phyloP scores from a whole-genome alignment of 1,140 invertebrate genomes.

The Onthophagus taurus region DNA sequence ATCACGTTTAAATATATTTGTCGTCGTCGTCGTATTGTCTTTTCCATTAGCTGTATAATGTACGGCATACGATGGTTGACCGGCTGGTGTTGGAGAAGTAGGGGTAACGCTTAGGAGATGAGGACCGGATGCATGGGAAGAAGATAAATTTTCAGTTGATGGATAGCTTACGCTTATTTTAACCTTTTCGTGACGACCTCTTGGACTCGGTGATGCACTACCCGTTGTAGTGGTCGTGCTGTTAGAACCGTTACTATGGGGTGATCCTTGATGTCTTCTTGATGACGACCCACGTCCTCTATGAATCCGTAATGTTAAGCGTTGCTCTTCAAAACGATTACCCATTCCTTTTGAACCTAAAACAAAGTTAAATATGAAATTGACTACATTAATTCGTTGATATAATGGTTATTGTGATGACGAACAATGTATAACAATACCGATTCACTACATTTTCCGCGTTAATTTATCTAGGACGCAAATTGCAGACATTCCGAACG shows the following conservation, averaged over 20 bases:
- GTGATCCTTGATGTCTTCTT: slow-evolving; percentile 43
- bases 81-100: slow-evolving; percentile 37
- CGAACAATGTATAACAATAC: too few relatives aligned
- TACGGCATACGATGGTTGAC: slow-evolving; percentile 44
- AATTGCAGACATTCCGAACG: too few relatives aligned
- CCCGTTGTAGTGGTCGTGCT: slow-evolving; percentile 46
- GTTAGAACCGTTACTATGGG: slow-evolving; percentile 49
- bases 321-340: slow-evolving; percentile 72
- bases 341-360: slow-evolving; percentile 42
- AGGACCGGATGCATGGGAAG: slow-evolving; percentile 32
- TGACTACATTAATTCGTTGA: neutral
- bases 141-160: slow-evolving; percentile 62
- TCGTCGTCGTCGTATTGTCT: slow-evolving; percentile 22
- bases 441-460: too few relatives aligned
- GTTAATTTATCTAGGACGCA: too few relatives aligned
- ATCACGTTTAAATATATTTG: slow-evolving; percentile 31
- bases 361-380: slow-evolving; percentile 9
- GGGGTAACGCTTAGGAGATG: slow-evolving; percentile 28
- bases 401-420: too few relatives aligned
- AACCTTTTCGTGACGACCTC: slow-evolving; percentile 58
- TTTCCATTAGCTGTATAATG: slow-evolving; percentile 48
- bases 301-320: slow-evolving; percentile 85
- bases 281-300: slow-evolving; percentile 57
- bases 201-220: slow-evolving; percentile 49
- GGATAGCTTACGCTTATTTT: slow-evolving; percentile 77